These are phyloP conservation scores for Proisotoma minuta DNA, from an alignment of 2,888 invertebrate species.

Conservation along the genomic window DNA sequence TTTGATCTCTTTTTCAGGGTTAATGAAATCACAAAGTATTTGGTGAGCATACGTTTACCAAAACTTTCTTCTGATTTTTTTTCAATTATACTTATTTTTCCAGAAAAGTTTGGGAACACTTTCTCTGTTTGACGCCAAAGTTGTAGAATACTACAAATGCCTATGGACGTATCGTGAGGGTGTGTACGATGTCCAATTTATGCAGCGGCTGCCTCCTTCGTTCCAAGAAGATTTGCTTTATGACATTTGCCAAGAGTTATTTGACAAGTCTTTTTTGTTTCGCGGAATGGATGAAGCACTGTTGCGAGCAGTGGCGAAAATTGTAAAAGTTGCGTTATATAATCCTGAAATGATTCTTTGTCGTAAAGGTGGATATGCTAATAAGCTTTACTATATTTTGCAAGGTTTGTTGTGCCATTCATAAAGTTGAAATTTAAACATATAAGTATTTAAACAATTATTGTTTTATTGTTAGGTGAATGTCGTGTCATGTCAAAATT, in stretches of 20 bases:
- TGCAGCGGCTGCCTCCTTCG: conserved; percentile 23
- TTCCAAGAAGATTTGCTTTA: conserved; percentile 36
- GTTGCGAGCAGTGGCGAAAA: conserved; percentile 33
- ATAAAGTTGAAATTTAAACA: too few relatives aligned
- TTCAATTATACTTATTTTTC: not conserved
- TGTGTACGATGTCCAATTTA: conserved; percentile 36
- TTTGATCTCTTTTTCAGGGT: conserved; percentile 42
- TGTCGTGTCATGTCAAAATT: conserved; percentile 36
- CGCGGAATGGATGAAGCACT: conserved; percentile 39
- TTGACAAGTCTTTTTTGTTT: conserved; percentile 42
- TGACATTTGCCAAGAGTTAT: conserved; percentile 44
- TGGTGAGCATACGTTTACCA: conserved; percentile 16
- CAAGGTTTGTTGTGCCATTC: too few relatives aligned
- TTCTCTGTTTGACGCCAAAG: conserved; percentile 34
- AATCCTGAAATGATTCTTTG: conserved; percentile 44
- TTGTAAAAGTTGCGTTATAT: conserved; percentile 36
- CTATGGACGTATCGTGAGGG: conserved; percentile 45
- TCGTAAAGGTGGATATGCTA: conserved; percentile 33
- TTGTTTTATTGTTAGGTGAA: conserved; percentile 15
- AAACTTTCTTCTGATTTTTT: not conserved
- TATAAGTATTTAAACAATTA: not conserved
- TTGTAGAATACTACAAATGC: conserved; percentile 39
- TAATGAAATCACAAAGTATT: conserved; percentile 23
- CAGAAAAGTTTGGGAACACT: conserved; percentile 14
- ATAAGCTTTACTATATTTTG: conserved; percentile 41